phyloP scores from a whole-genome alignment of 1,140 invertebrate genomes.

The Bombus soroeensis region DNA sequence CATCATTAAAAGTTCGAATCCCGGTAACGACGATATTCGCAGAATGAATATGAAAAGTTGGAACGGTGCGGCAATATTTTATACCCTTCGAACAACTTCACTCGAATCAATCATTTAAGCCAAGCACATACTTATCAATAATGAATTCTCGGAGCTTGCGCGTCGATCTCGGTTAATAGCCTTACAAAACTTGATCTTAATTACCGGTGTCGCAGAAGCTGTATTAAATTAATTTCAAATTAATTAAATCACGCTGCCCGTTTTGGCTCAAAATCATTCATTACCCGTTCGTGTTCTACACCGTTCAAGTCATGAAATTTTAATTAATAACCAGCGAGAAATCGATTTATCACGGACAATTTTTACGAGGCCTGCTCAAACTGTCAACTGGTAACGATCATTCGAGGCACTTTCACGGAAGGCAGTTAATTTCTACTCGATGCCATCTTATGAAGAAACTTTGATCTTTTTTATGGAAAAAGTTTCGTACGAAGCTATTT shows the following conservation, averaged over 20 bases:
- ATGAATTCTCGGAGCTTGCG: background rate
- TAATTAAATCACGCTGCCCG: background rate
- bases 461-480: background rate
- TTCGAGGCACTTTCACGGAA: background rate
- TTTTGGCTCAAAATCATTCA: background rate
- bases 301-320: background rate
- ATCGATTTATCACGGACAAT: background rate
- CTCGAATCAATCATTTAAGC: background rate
- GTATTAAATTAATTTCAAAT: conserved; percentile 4
- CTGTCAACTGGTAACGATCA: background rate
- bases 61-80: no score
- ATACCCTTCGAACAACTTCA: no score
- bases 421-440: background rate
- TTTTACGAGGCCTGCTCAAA: background rate
- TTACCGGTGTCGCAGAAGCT: background rate
- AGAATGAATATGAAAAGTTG: no score
- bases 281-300: no score
- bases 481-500: background rate
- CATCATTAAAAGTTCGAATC: no score
- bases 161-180: background rate
- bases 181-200: conserved; percentile 4
- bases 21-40: no score
- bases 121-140: background rate
- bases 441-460: background rate
- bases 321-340: background rate